Percentiles rank a stretch among this genome's conserved stretches.
Evolutionary conservation across 2,888 invertebrate species (phyloP).

Genomic region (Rotaria macrura): DNA sequence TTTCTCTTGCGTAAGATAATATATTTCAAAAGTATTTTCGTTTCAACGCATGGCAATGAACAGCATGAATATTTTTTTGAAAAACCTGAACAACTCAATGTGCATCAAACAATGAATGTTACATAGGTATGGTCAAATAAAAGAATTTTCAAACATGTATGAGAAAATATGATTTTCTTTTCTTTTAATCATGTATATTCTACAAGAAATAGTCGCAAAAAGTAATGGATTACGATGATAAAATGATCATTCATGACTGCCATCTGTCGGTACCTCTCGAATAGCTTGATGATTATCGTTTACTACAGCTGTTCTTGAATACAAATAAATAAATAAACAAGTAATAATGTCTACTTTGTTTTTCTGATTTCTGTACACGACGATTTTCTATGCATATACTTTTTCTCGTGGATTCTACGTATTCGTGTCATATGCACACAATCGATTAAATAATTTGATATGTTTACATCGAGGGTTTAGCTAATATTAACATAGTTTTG

Average conservation of each 20-base stretch:
- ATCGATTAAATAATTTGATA: not conserved
- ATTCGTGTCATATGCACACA: not conserved
- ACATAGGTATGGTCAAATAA: too few species aligned
- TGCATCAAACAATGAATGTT: too few species aligned
- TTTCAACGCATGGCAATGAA: too few species aligned
- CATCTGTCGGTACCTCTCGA: conserved; percentile 11
- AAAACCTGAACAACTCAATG: too few species aligned
- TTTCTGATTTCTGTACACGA: too few species aligned
- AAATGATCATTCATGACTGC: not conserved
- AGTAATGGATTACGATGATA: not conserved
- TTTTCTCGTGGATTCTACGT: not conserved
- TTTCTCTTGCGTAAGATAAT: too few species aligned
- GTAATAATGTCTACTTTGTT: not conserved
- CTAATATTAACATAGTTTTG: not conserved
- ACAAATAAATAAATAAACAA: not conserved
- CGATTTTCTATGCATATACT: not conserved
- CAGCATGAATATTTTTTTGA: too few species aligned
- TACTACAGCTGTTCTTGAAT: not conserved
- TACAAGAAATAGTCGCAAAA: too few species aligned
- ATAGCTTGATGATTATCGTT: not conserved
- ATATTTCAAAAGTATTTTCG: too few species aligned
- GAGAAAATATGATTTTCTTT: too few species aligned
- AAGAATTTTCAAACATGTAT: too few species aligned
- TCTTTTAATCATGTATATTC: too few species aligned
- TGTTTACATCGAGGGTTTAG: not conserved